Percentiles rank a stretch among this genome's conserved stretches.
phyloP scores from a whole-genome alignment of 2,797 vertebrate species.

The Poeciliopsis presidionis region DNA sequence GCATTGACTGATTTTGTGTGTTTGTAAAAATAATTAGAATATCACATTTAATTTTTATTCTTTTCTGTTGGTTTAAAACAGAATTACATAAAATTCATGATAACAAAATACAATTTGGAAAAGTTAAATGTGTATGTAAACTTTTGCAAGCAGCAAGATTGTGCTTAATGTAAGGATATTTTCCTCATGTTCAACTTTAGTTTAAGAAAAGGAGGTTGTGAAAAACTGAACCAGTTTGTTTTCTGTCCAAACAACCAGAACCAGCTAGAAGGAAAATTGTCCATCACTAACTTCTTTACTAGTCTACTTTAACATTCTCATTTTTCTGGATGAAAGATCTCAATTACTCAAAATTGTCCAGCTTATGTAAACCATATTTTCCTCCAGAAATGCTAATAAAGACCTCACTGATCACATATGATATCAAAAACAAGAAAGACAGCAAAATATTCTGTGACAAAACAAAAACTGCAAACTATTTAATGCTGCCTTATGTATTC shows the following conservation, averaged over 20 bases:
- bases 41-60: not conserved
- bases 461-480: not conserved
- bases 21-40: no score
- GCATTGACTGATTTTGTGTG: not conserved
- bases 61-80: not conserved
- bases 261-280: not conserved
- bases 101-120: not conserved
- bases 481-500: not conserved
- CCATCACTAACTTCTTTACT: not conserved
- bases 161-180: not conserved
- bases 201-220: not conserved
- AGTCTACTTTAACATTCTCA: not conserved
- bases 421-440: not conserved
- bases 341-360: not conserved
- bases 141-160: not conserved
- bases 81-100: not conserved
- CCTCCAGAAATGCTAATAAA: not conserved
- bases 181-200: not conserved
- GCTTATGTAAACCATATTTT: not conserved
- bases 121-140: not conserved
- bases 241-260: not conserved
- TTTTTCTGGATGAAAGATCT: not conserved
- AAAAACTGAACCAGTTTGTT: not conserved
- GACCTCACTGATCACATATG: not conserved
- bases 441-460: not conserved